Evolutionary conservation across 2,888 invertebrate species (phyloP).

Genomic region (Eupelmus urozonus): DNA sequence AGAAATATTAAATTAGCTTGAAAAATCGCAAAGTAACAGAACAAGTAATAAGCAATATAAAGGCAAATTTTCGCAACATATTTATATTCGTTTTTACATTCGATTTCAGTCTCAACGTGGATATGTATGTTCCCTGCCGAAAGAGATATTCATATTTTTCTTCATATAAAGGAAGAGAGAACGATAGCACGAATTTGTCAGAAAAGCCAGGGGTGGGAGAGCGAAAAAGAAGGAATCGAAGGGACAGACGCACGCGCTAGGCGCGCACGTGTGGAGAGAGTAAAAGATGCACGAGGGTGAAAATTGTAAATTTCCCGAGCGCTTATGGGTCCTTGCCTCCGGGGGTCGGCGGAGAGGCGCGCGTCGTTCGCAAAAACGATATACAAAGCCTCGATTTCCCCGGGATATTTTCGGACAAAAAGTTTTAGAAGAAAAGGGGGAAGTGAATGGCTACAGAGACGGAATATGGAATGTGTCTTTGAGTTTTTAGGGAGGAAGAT

Average conservation of each 20-base stretch:
- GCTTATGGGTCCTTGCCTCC: slow-evolving; percentile 43
- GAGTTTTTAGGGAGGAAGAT: neutral
- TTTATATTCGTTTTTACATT: slow-evolving; percentile 40
- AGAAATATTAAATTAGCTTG: too few species aligned
- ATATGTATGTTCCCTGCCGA: neutral
- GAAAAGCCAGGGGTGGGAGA: neutral
- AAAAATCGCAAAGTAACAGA: neutral
- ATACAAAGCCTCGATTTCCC: slow-evolving; percentile 24
- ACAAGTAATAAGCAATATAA: neutral
- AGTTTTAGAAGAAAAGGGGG: slow-evolving; percentile 13
- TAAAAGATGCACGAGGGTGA: slow-evolving; percentile 27
- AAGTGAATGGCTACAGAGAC: neutral
- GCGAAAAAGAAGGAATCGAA: slow-evolving; percentile 4
- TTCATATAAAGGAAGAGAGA: slow-evolving; percentile 14
- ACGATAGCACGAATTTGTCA: slow-evolving; percentile 38
- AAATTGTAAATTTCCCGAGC: slow-evolving; percentile 53
- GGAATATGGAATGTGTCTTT: slow-evolving; percentile 7
- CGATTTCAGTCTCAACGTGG: slow-evolving; percentile 46
- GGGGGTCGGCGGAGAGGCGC: slow-evolving; percentile 15
- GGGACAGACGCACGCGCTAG: slow-evolving; percentile 5
- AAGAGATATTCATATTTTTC: slow-evolving; percentile 45
- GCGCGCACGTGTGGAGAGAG: neutral
- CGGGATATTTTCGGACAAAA: slow-evolving; percentile 25
- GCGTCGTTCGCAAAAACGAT: slow-evolving; percentile 22
- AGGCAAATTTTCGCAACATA: slow-evolving; percentile 17